phyloP scores from a whole-genome alignment of 2,888 invertebrate species.

The Aspidapion aeneum region DNA sequence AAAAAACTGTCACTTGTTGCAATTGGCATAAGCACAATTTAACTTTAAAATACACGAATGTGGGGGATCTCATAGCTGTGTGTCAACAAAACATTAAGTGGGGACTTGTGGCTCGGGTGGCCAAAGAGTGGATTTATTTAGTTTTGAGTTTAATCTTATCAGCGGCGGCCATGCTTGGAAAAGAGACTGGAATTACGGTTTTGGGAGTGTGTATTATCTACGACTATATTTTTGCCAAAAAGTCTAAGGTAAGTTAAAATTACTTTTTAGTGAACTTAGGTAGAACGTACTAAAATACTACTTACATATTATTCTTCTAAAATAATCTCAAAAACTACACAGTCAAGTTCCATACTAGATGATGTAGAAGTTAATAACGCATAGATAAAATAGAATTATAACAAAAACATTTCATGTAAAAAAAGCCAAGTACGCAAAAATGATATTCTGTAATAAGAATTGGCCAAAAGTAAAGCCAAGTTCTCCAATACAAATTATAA shows the following conservation, averaged over 20 bases:
- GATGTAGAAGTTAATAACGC: too few relatives aligned
- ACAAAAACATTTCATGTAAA: too few relatives aligned
- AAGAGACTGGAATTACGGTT: conserved; percentile 93
- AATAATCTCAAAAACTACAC: too few relatives aligned
- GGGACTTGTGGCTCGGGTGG: conserved; percentile 40
- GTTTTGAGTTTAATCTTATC: conserved; percentile 55
- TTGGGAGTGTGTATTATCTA: conserved; percentile 86
- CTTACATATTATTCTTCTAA: too few relatives aligned
- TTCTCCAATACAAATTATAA: too few relatives aligned
- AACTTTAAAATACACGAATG: not conserved
- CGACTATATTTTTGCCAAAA: conserved; percentile 64
- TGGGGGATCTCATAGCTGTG: not conserved
- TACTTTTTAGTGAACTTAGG: too few relatives aligned
- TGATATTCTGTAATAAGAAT: too few relatives aligned
- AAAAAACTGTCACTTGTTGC: conserved; percentile 43
- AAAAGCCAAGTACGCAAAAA: too few relatives aligned
- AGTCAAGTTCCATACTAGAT: too few relatives aligned
- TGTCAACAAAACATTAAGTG: conserved; percentile 14
- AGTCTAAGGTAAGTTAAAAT: not conserved
- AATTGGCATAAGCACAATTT: conserved; percentile 39
- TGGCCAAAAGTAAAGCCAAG: too few relatives aligned
- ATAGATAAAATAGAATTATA: too few relatives aligned
- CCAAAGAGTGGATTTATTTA: conserved; percentile 58
- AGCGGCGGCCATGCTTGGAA: conserved; percentile 84
- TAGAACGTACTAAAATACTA: too few relatives aligned